Evolutionary conservation across 2,797 vertebrate genomes (phyloP).

Genomic region (Huso huso): DNA sequence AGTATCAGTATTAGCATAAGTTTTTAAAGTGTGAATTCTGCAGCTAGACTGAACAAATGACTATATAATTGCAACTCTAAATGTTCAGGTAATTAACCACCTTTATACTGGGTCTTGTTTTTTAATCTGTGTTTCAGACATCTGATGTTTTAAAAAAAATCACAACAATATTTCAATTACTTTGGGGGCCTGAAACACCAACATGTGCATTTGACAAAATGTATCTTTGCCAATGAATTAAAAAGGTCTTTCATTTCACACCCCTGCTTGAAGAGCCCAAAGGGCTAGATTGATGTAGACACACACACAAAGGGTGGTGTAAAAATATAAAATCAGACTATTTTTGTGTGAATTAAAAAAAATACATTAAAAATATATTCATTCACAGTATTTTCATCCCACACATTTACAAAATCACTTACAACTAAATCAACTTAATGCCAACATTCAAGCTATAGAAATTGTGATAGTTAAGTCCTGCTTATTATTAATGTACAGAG

Average conservation of each 20-base stretch:
- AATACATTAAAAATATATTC: neutral
- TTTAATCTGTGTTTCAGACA: too few relatives aligned
- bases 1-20: neutral
- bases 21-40: too few relatives aligned
- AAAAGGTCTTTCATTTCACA: too few relatives aligned
- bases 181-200: too few relatives aligned
- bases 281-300: constrained; percentile 27
- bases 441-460: constrained; percentile 56
- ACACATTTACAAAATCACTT: constrained; percentile 50
- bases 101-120: too few relatives aligned
- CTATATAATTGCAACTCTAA: too few relatives aligned
- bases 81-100: neutral
- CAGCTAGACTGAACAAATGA: too few relatives aligned
- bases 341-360: constrained; percentile 29
- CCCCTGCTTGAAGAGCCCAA: constrained; percentile 21
- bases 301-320: constrained; percentile 34
- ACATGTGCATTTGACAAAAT: too few relatives aligned
- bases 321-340: constrained; percentile 42
- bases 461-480: constrained; percentile 65
- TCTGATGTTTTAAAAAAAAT: too few relatives aligned
- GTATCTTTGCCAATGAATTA: too few relatives aligned
- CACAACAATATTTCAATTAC: too few relatives aligned
- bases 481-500: constrained; percentile 36
- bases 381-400: constrained; percentile 33
- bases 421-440: constrained; percentile 56